Conservation (phyloP, 2,113 vertebrate species). For the Pomatorhinus ruficollis region DNA sequence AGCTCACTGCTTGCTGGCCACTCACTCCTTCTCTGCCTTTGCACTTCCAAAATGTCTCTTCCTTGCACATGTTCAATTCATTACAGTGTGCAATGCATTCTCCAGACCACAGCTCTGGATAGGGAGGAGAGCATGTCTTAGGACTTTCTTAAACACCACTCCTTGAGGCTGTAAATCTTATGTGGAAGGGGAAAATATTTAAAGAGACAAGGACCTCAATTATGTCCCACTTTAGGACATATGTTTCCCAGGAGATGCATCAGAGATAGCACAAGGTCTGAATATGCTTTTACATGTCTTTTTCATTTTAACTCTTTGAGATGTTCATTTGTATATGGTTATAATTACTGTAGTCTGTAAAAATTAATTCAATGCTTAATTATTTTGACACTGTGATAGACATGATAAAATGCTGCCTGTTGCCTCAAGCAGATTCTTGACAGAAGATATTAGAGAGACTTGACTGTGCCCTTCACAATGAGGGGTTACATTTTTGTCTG, state of each 20-base stretch:
- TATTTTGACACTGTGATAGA: background rate
- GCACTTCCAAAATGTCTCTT: background rate
- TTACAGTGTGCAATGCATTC: background rate
- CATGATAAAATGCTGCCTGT: background rate
- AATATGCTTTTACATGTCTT: background rate
- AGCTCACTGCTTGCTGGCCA: background rate
- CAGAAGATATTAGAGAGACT: background rate
- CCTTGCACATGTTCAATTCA: accelerated
- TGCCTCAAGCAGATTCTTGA: background rate
- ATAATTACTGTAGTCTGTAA: background rate
- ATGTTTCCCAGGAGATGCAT: background rate
- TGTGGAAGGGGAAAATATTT: background rate
- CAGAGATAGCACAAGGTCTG: background rate
- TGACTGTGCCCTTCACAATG: background rate
- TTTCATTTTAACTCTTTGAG: background rate
- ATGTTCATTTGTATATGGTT: background rate
- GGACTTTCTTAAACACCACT: background rate
- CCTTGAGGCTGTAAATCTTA: background rate
- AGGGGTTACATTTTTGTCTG: background rate
- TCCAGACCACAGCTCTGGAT: background rate
- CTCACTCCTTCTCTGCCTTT: background rate
- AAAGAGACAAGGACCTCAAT: background rate
- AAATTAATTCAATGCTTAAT: background rate
- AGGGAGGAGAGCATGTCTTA: background rate
- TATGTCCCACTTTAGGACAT: background rate